Evolutionary conservation across 2,888 invertebrate genomes (phyloP).

Genomic region (Drosophila macrothrix): DNA sequence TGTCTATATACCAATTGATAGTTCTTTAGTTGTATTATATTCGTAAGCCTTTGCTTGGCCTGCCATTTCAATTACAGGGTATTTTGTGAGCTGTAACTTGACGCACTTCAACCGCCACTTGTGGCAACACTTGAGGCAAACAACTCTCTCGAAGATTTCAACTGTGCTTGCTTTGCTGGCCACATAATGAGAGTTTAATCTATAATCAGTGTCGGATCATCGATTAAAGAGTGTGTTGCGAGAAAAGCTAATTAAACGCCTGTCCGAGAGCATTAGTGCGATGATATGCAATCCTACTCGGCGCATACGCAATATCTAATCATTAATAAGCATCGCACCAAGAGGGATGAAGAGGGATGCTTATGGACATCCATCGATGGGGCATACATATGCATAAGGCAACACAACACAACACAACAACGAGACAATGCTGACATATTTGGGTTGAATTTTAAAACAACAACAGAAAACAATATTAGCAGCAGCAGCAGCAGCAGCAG

Average conservation of each 20-base stretch:
- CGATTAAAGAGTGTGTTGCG: conserved; percentile 7
- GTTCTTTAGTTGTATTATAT: neutral
- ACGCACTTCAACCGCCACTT: conserved; percentile 4
- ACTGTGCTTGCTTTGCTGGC: neutral
- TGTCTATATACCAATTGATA: neutral
- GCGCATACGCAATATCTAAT: conserved; percentile 51
- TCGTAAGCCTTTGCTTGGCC: neutral
- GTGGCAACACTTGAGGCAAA: conserved; percentile 11
- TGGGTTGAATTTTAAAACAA: conserved; percentile 61
- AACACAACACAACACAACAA: conserved; percentile 16
- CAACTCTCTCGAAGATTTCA: conserved; percentile 29
- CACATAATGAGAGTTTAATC: conserved; percentile 48
- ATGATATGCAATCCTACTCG: conserved; percentile 24
- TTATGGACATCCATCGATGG: neutral
- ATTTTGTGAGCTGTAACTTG: neutral
- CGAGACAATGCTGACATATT: conserved; percentile 67
- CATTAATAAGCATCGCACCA: conserved; percentile 28
- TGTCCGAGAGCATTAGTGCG: conserved; percentile 4
- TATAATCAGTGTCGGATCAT: conserved; percentile 26
- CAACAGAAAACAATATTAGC: conserved; percentile 20
- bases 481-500: too few species aligned
- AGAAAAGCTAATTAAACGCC: conserved; percentile 37
- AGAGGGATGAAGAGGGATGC: conserved; percentile 18
- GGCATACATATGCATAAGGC: neutral
- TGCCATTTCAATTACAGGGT: conserved; percentile 10